Evolutionary conservation across 2,113 vertebrate genomes (phyloP).

Genomic region (Paradoxurus hermaphroditus): DNA sequence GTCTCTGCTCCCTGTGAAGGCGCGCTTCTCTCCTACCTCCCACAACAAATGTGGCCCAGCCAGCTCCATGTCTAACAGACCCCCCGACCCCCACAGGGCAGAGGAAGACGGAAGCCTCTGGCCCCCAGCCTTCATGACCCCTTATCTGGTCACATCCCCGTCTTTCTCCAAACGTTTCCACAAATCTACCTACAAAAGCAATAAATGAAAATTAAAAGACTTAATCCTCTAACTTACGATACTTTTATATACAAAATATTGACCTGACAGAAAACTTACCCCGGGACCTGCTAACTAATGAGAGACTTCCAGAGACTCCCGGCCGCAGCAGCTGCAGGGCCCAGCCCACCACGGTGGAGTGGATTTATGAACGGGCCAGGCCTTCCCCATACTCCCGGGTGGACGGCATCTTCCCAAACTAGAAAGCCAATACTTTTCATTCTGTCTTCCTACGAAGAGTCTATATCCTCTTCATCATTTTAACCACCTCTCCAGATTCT

Average conservation of each 20-base stretch:
- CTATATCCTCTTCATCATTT: neutral
- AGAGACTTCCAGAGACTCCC: neutral
- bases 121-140: neutral
- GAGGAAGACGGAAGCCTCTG: constrained; percentile 13
- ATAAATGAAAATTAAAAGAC: constrained; percentile 69
- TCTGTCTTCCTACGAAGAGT: neutral
- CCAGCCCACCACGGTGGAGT: neutral
- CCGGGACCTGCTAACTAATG: neutral
- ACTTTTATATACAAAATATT: constrained; percentile 49
- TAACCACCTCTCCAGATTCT: neutral
- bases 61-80: constrained; percentile 27
- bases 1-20: neutral
- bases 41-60: constrained; percentile 22
- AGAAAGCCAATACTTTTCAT: neutral
- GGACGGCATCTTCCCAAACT: neutral
- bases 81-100: constrained; percentile 43
- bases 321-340: neutral
- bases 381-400: neutral
- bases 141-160: neutral
- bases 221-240: constrained; percentile 61
- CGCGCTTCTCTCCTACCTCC: constrained; percentile 53
- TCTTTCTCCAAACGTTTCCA: constrained; percentile 71
- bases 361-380: rapidly evolving
- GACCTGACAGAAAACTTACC: too few species aligned
- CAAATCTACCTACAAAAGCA: constrained; percentile 53